Conservation (phyloP, 2,888 invertebrate species). For the Euzetes globulus region DNA sequence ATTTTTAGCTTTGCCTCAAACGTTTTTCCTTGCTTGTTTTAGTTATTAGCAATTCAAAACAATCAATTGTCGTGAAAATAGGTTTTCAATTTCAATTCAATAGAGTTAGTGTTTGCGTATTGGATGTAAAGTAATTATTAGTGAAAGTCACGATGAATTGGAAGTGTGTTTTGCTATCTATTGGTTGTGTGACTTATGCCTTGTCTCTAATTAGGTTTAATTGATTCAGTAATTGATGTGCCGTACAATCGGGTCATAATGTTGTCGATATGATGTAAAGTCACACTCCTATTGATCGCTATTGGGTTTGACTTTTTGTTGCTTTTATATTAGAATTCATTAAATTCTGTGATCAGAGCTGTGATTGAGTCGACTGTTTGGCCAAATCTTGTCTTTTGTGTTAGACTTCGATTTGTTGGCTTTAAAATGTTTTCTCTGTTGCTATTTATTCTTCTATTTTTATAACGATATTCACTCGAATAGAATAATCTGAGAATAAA, state of each 20-base stretch:
- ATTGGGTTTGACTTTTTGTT: neutral
- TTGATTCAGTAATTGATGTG: constrained; percentile 7
- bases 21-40: neutral
- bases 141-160: constrained; percentile 28
- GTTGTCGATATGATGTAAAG: neutral
- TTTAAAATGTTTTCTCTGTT: no score
- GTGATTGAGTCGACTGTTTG: neutral
- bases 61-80: neutral
- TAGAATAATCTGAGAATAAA: no score
- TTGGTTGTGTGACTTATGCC: neutral
- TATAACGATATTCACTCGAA: no score
- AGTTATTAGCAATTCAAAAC: no score
- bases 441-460: no score
- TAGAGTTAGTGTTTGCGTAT: neutral
- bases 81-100: neutral
- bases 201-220: constrained; percentile 16
- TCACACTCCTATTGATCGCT: constrained; percentile 2
- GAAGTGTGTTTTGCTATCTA: neutral
- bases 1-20: neutral
- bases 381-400: neutral
- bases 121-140: neutral
- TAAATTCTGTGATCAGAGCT: neutral
- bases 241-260: neutral
- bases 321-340: neutral
- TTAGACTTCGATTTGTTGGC: no score